Base-by-base conservation (phyloP, 2,113 vertebrate genomes). In the Neodontobutis hainanensis region DNA sequence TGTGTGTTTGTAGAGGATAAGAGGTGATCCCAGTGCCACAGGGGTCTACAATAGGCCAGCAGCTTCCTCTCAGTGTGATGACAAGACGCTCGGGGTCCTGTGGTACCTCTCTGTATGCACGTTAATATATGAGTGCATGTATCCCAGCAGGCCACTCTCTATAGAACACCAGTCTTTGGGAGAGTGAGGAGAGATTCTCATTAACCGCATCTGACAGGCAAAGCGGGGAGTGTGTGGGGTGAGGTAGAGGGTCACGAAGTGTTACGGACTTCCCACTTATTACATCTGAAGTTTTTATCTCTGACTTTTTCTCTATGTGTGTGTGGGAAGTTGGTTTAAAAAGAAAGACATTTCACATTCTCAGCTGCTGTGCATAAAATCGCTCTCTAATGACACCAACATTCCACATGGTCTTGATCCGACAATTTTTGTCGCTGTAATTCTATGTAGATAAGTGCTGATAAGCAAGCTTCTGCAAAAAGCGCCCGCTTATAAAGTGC, bases 141-240 rank as follows among this genome's bases (percentile, higher is more conserved):
- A 40, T 78, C 85, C 78, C 89, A 88, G 85, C 85, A 84, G 80
- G 89, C 69, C 38, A 46, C 36, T 81, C 85, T 78, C 82, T 68
- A 84, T 84, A 84, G 73, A 83, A 73, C 83, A 74, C 62, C 59
- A 10, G 61, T 80, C 69, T 70, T 70, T 69, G 80, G 63, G 69
- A 74, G 68, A 4, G 67, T 70, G 68, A 5, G 5, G 56, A 65
- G 68, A 79, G 78, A 70, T 78, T 83, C 82, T 87, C 82, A 84
- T 89, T 91, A 88, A 91, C 71, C 43, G 61, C 75, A 81, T 84
- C 68, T 89, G 89, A 91, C 88, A 89, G 82, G 72, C 75, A 73
- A 79, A 77, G 85, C 82, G 72, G 83, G 87, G 72, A 78, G 83
- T 67, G 47, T 63, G 46, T 76, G 77, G 83, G 78, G 83, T 61